Base-by-base conservation (phyloP, 2,113 vertebrate species). In the Diadophis punctatus region DNA sequence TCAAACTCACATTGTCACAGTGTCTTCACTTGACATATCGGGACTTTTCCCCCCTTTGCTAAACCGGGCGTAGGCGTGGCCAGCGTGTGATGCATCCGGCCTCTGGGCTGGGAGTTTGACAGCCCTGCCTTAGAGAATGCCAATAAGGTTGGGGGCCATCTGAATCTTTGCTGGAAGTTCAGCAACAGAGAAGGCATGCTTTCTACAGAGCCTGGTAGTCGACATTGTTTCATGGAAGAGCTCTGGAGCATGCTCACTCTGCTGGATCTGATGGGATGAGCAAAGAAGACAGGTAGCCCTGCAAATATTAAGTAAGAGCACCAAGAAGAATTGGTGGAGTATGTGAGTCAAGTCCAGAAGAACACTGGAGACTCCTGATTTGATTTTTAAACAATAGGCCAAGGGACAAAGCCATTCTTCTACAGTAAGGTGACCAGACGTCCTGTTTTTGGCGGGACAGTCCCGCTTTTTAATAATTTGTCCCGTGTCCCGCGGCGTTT, bases 21-120 rank as follows among this genome's bases (percentile, higher is more conserved):
- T 2, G 12, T 1, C 3, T 0, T 52, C 52, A 52, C 52, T 2
- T 16, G 52, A 52, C 3, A 0, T 52, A 52, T 14, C 12, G 2
- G 51, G 51, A 53, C 14, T 53, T 52, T 4, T 16, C 4, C 3
- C 14, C 52, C 3, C 52, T 53, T 53, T 2, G 14, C 16, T 53
- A 53, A 52, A 53, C 52, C 4, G 52, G 52, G 16, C 14, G 0
- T 52, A 12, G 51, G 51, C 51, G 14, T 18, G 16, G 52, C 16
- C 52, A 53, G 16, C 3, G 1, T 53, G 14, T 53, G 52, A 53
- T 14, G 3, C 16, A 53, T 53, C 3, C 14, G 3, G 16, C 51
- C 51, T 0, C 2, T 51, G 51, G 51, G 11, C 14, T 3, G 12
- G 52, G 8, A 58, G 23, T 58, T 58, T 58, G 56, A 58, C 23